Percentiles rank a stretch among this genome's conserved stretches.
Evolutionary conservation across 2,888 invertebrate genomes (phyloP).

Genomic region (Trachelus stipa): DNA sequence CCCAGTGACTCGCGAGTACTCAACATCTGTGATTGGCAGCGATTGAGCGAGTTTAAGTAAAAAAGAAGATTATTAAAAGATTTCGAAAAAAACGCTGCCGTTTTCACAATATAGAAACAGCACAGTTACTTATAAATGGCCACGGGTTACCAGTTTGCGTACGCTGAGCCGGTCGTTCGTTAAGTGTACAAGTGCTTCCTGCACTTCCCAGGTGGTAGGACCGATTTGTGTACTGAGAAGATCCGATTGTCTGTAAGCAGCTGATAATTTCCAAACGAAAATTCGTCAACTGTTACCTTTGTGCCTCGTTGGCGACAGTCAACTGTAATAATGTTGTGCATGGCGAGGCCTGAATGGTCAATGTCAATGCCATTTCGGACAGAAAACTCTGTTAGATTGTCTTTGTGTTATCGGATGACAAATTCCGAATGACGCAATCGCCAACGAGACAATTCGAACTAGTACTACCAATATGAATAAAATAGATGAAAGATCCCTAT

Average conservation of each 20-base stretch:
- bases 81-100: slow-evolving; percentile 41
- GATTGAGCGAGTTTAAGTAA: slow-evolving; percentile 50
- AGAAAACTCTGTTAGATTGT: too few relatives aligned
- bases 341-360: too few relatives aligned
- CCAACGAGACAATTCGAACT: neutral
- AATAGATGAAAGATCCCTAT: slow-evolving; percentile 37
- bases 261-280: too few relatives aligned
- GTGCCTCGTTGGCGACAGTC: too few relatives aligned
- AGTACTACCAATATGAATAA: slow-evolving; percentile 30
- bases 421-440: neutral
- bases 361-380: too few relatives aligned
- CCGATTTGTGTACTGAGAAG: neutral
- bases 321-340: too few relatives aligned
- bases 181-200: slow-evolving; percentile 10
- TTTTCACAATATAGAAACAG: slow-evolving; percentile 39
- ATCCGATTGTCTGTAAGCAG: neutral
- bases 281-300: too few relatives aligned
- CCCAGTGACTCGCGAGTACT: slow-evolving; percentile 36
- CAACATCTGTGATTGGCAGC: slow-evolving; percentile 29
- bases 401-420: too few relatives aligned
- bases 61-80: slow-evolving; percentile 34
- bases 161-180: neutral
- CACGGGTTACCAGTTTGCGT: slow-evolving; percentile 40
- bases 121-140: slow-evolving; percentile 47
- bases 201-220: neutral